These are phyloP conservation scores for Corythornis leucogaster DNA, from an alignment of 2,797 vertebrate genomes.

Conservation along the genomic window DNA sequence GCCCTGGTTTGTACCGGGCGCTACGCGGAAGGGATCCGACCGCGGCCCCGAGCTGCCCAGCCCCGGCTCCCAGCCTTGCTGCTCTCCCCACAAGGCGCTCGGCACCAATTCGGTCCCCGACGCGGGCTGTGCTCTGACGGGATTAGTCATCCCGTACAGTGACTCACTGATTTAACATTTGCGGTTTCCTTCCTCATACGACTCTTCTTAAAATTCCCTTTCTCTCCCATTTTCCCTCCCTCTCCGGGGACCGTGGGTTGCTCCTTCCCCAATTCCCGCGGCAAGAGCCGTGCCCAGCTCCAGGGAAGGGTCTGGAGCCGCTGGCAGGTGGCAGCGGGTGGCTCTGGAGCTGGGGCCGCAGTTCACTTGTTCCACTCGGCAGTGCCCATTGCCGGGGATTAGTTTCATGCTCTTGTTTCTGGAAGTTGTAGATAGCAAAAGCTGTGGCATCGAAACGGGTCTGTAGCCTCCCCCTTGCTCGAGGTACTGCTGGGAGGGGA, in stretches of 20 bases:
- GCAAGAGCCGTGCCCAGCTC: background rate
- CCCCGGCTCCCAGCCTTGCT: background rate
- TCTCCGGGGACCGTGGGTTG: background rate
- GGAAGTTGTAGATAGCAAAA: background rate
- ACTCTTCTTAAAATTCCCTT: background rate
- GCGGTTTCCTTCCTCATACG: slow-evolving; percentile 48
- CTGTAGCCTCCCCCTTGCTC: background rate
- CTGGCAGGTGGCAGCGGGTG: background rate
- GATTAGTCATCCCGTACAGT: slow-evolving; percentile 39
- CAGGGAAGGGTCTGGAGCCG: background rate
- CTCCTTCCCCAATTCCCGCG: background rate
- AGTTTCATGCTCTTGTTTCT: background rate
- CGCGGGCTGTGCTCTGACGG: background rate
- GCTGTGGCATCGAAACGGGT: background rate
- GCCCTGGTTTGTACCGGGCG: too few relatives aligned
- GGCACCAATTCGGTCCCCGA: background rate
- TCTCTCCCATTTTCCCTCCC: background rate
- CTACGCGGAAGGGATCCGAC: too few relatives aligned
- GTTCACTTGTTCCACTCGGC: accelerated
- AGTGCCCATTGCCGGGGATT: background rate
- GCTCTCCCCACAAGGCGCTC: background rate
- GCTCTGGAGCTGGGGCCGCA: background rate
- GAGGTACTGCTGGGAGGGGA: accelerated
- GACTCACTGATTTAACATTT: slow-evolving; percentile 54
- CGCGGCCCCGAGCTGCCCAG: background rate